These are phyloP conservation scores for Pharmacophagus antenor DNA, from an alignment of 2,888 invertebrate species.

Conservation along the genomic window DNA sequence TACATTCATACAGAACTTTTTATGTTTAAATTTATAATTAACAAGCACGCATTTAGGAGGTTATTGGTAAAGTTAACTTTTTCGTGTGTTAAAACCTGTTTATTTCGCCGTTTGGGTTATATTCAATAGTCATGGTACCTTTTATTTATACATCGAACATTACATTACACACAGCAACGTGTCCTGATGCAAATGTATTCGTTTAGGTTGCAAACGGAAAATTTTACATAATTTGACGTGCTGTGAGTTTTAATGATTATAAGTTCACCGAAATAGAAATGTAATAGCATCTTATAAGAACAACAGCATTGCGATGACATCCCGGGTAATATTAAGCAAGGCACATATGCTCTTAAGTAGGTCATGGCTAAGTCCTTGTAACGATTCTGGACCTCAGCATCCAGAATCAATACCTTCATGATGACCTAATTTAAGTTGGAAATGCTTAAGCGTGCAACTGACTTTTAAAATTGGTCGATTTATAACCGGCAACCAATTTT, in stretches of 20 bases:
- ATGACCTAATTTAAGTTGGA: conserved; percentile 45
- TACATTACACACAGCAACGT: not conserved
- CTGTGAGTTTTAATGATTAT: conserved; percentile 26
- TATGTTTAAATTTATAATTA: not conserved
- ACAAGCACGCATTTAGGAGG: conserved; percentile 7
- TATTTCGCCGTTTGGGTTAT: conserved; percentile 24
- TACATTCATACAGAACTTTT: not conserved
- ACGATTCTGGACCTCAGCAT: conserved; percentile 71
- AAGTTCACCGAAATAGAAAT: not conserved
- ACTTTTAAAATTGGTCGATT: conserved; percentile 43
- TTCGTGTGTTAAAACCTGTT: conserved; percentile 25
- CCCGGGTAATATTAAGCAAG: not conserved
- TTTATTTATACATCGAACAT: conserved; percentile 2
- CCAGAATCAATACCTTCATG: conserved; percentile 60
- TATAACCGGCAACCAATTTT: conserved; percentile 40
- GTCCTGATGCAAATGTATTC: conserved; percentile 13
- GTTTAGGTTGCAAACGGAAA: conserved; percentile 21
- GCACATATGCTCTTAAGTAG: conserved; percentile 51
- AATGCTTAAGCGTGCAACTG: conserved; percentile 36
- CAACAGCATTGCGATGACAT: not conserved
- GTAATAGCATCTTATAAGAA: conserved; percentile 30
- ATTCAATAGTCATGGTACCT: conserved; percentile 10
- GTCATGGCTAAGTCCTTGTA: conserved; percentile 70
- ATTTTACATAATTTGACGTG: conserved; percentile 22
- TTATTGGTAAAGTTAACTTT: conserved; percentile 20